A percentile compares a stretch with the other conserved stretches of the same genome.
These are phyloP conservation scores for Ophion obscuratus DNA, from an alignment of 2,888 invertebrate genomes.

Conservation along the genomic window DNA sequence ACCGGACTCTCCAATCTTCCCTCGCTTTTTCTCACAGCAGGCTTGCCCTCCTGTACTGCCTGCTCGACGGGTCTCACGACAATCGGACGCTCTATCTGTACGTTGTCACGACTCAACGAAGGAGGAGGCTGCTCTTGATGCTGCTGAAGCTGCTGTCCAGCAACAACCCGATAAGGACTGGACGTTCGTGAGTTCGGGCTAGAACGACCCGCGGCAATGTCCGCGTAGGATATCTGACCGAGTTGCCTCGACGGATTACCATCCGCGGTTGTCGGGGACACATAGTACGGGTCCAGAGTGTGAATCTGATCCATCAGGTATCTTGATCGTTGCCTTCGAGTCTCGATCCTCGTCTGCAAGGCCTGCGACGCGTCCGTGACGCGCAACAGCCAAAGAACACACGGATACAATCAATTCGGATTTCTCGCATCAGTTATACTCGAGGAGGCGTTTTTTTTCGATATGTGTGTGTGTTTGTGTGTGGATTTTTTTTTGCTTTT, in stretches of 20 bases:
- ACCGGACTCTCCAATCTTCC: not conserved
- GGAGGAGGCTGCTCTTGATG: constrained; percentile 73
- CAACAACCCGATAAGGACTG: constrained; percentile 76
- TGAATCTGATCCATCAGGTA: constrained; percentile 89
- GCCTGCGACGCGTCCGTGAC: constrained; percentile 87
- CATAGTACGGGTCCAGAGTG: constrained; percentile 91
- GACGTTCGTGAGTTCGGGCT: constrained; percentile 82
- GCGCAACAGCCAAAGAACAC: constrained; percentile 81
- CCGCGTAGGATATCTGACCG: constrained; percentile 86
- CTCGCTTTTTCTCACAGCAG: no score
- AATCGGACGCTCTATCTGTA: constrained; percentile 73
- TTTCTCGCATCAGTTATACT: constrained; percentile 63
- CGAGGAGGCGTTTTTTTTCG: constrained; percentile 47
- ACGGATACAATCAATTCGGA: constrained; percentile 75
- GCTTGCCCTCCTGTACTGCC: not conserved
- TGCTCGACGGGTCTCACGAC: constrained; percentile 80
- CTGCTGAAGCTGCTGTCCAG: constrained; percentile 32
- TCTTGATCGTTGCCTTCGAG: constrained; percentile 89
- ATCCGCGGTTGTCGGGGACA: constrained; percentile 84
- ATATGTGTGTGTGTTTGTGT: constrained; percentile 29
- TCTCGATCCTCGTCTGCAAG: constrained; percentile 87
- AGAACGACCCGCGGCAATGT: constrained; percentile 88
- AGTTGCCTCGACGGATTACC: constrained; percentile 84
- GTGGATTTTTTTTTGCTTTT: constrained; percentile 1
- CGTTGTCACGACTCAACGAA: constrained; percentile 63